Evolutionary conservation across 2,113 vertebrate species (phyloP).

Genomic region (Oreocharis arfaki): DNA sequence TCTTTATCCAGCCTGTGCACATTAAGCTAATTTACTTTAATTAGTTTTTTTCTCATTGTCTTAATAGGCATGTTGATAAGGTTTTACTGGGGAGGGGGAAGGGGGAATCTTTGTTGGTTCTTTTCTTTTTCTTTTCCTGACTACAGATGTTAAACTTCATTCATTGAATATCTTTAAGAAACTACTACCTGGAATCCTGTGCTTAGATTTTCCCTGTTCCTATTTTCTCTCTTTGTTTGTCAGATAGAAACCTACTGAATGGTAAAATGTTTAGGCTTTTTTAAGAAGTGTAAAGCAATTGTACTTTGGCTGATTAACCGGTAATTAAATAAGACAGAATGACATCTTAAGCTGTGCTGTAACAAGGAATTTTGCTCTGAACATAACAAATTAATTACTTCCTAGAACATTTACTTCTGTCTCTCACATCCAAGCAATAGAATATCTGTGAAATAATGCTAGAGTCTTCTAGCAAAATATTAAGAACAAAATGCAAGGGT

Average conservation of each 20-base stretch:
- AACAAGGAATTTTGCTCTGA: not conserved
- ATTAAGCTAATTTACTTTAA: slow-evolving; percentile 86
- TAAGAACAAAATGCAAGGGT: not conserved
- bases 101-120: not conserved
- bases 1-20: slow-evolving; percentile 77
- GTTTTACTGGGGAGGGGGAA: slow-evolving; percentile 57
- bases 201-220: not conserved
- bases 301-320: slow-evolving; percentile 46
- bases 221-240: not conserved
- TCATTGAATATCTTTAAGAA: slow-evolving; percentile 49
- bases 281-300: not conserved
- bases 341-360: slow-evolving; percentile 1
- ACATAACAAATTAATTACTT: slow-evolving; percentile 55
- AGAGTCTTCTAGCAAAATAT: not conserved
- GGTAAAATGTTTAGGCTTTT: not conserved
- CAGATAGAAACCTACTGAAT: not conserved
- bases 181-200: not conserved
- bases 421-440: not conserved
- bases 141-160: slow-evolving; percentile 60
- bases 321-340: slow-evolving; percentile 43
- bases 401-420: slow-evolving; percentile 10
- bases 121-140: not conserved
- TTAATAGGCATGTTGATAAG: slow-evolving; percentile 75
- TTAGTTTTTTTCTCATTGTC: slow-evolving; percentile 80
- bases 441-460: not conserved